Evolutionary conservation across 2,888 invertebrate genomes (phyloP).

Genomic region (Saturnia pavonia): DNA sequence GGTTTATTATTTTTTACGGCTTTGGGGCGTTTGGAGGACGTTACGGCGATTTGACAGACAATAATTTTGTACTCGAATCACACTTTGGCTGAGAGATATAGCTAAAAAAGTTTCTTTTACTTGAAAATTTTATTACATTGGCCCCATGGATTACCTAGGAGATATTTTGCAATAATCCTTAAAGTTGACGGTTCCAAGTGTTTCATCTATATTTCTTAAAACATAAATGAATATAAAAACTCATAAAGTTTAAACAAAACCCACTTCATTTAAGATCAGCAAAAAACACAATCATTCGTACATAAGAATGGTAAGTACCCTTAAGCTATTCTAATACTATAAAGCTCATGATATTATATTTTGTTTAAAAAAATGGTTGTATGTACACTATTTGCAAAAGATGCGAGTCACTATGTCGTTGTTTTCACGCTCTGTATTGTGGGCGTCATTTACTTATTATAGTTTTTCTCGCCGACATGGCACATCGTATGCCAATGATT

Average conservation of each 20-base stretch:
- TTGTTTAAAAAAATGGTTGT: too few species aligned
- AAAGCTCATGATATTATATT: too few species aligned
- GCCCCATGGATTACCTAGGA: neutral
- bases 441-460: too few species aligned
- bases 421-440: too few species aligned
- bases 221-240: neutral
- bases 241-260: too few species aligned
- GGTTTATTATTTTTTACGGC: slow-evolving; percentile 23
- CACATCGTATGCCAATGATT: neutral
- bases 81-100: neutral
- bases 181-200: neutral
- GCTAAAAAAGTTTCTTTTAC: neutral
- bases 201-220: neutral
- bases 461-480: too few species aligned
- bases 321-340: too few species aligned
- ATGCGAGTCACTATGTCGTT: too few species aligned
- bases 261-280: too few species aligned
- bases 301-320: too few species aligned
- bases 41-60: slow-evolving; percentile 19
- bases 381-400: too few species aligned
- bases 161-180: neutral
- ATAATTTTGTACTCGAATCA: slow-evolving; percentile 17
- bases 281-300: too few species aligned
- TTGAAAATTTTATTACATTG: neutral
- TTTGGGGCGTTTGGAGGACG: slow-evolving; percentile 5